Conservation (phyloP, 2,113 vertebrate species). For the Aphyosemion australe region DNA sequence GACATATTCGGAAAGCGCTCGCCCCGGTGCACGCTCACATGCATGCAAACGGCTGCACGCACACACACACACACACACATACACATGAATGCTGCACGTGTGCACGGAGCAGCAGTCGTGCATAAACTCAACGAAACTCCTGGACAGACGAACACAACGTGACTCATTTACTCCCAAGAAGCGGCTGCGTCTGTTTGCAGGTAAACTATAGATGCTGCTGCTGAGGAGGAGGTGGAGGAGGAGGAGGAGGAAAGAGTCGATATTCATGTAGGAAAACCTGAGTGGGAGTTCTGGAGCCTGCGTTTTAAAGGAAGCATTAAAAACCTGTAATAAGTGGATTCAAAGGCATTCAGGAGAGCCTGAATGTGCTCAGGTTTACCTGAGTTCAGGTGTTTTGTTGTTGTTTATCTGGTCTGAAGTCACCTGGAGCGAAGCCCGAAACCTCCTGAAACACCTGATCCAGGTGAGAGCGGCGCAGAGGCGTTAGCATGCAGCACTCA, state of each 20-base stretch:
- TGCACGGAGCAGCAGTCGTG: slow-evolving; percentile 20
- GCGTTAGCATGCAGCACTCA: slow-evolving; percentile 56
- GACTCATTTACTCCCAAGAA: slow-evolving; percentile 27
- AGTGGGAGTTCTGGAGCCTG: background rate
- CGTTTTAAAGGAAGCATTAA: slow-evolving; percentile 4
- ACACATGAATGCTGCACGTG: background rate
- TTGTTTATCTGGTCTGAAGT: too few species aligned
- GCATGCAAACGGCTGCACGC: slow-evolving; percentile 30
- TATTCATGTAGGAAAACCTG: slow-evolving; percentile 19
- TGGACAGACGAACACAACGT: slow-evolving; percentile 3
- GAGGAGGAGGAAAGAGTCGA: slow-evolving; percentile 20
- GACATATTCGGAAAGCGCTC: slow-evolving; percentile 78
- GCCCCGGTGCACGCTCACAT: slow-evolving; percentile 50
- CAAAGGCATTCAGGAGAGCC: too few species aligned
- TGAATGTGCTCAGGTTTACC: too few species aligned
- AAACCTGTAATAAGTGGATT: too few species aligned
- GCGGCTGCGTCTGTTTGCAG: slow-evolving; percentile 13
- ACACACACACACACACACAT: slow-evolving; percentile 12
- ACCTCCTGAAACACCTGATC: background rate
- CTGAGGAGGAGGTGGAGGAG: slow-evolving; percentile 11
- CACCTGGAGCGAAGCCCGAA: too few species aligned
- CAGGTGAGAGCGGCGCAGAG: slow-evolving; percentile 4
- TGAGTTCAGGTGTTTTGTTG: too few species aligned
- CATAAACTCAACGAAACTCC: slow-evolving; percentile 35
- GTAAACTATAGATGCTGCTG: background rate